Base-by-base conservation (phyloP, 1,140 invertebrate species). In the Heliothis virescens region DNA sequence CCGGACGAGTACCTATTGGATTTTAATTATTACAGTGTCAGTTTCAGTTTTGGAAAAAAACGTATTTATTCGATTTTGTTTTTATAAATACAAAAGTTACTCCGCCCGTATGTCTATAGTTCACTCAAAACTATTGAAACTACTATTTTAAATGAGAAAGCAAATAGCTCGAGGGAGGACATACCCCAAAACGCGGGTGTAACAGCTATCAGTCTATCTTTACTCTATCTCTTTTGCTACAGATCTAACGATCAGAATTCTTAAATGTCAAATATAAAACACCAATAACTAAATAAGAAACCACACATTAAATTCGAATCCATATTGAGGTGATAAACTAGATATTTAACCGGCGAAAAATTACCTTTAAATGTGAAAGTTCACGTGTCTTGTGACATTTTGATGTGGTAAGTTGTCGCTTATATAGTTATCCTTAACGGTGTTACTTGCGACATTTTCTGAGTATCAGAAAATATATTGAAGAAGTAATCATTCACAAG, bases 371-470 rank as follows among this genome's bases (percentile, higher is more conserved):
- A 81, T 76, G 79, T 76, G 72, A 80, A 63, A 76, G 72, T 80
- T 63, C 71, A 72, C 18, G 15, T 80, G 60, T 18, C 53, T 34
- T 48, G 74, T 60, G 72, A 60, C 79, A 75, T 80, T 80, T 80
- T 29, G 11, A 29, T 10, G 41, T 5, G 3, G 29, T 12, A 3
- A 62, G 12, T 26, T 9, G 4, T 62, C 29, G 62, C 1, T 63
- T 29, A 47, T 15, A 29, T 10, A 63, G 34, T 63, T 63, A 16
- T 63, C 34, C 9, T 18, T 16, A 63, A 63, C 16, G n/a, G n/a
- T 29, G 29, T 63, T 41, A 63, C 59, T 21, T 34, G 15, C 7
- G 29, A 34, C 34, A 63, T 63, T 47, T 47, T 2, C 13, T 41
- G 16, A 41, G 13, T 47, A 18, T 47, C 15, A 41, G 4, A 63